Percentiles rank a stretch among this genome's conserved stretches.
Conservation (phyloP, 2,113 vertebrate species). For the Mystacornis crossleyi region DNA sequence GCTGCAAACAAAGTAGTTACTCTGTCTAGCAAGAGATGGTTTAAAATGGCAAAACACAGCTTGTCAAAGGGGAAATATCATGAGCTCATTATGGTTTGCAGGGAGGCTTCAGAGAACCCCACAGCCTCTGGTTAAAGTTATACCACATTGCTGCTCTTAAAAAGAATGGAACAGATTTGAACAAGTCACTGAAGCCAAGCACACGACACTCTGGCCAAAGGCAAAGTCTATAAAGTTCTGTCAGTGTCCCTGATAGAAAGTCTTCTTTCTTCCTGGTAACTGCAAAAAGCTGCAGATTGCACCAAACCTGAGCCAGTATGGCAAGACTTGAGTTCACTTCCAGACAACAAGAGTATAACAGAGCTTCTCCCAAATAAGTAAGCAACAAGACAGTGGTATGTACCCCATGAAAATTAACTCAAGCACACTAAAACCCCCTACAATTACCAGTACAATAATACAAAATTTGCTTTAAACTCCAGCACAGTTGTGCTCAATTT, state of each 20-base stretch:
- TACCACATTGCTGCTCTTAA: neutral
- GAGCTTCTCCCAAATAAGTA: neutral
- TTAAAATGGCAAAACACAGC: neutral
- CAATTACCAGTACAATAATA: neutral
- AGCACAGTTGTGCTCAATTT: neutral
- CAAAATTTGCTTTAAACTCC: neutral
- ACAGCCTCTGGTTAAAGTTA: neutral
- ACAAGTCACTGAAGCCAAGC: neutral
- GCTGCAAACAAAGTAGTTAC: neutral
- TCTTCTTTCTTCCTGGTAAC: neutral
- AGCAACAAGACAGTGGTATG: neutral
- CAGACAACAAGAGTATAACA: neutral
- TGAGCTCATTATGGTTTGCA: neutral
- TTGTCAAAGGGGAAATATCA: neutral
- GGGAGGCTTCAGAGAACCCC: neutral
- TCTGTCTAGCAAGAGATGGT: neutral
- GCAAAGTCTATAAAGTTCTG: neutral
- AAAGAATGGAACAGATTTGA: neutral
- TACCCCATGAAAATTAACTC: neutral
- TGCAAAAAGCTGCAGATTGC: neutral
- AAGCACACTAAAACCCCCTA: neutral
- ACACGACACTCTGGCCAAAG: neutral
- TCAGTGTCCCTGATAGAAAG: neutral
- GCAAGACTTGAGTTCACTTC: neutral
- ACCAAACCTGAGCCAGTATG: fast-evolving